phyloP scores from a whole-genome alignment of 2,888 invertebrate species.

The Eupithecia abbreviata region DNA sequence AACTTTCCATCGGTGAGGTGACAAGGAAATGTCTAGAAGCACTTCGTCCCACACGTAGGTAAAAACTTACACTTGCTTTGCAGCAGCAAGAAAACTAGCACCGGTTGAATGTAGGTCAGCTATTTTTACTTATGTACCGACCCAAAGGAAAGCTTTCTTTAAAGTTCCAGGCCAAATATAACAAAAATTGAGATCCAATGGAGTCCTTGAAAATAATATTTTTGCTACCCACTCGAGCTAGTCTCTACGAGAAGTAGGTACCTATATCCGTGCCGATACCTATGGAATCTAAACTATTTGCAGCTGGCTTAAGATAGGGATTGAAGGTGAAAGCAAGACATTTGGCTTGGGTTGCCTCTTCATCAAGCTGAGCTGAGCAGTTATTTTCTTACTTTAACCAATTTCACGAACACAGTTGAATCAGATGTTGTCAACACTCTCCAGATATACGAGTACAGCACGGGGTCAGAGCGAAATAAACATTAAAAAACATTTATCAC shows the following conservation, averaged over 20 bases:
- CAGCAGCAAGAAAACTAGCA: not conserved
- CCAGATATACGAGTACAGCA: no score
- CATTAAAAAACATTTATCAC: no score
- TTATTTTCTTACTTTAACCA: not conserved
- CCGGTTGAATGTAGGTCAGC: not conserved
- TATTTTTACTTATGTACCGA: not conserved
- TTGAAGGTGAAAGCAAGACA: not conserved
- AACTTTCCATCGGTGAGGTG: conserved; percentile 44
- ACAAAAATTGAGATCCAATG: no score
- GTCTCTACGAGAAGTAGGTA: not conserved
- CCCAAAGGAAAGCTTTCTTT: not conserved
- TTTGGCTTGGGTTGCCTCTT: not conserved
- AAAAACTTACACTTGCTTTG: not conserved
- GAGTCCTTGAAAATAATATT: not conserved
- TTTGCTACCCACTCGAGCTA: not conserved
- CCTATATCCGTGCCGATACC: not conserved
- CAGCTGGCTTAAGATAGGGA: not conserved
- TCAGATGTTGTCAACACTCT: not conserved
- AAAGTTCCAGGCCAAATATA: not conserved
- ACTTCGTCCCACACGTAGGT: conserved; percentile 35
- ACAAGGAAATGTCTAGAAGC: conserved; percentile 36
- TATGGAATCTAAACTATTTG: not conserved
- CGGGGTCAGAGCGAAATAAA: no score
- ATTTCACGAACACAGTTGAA: not conserved
- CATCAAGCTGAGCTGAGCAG: not conserved